Evolutionary conservation across 2,888 invertebrate genomes (phyloP), one percentile per base, ranked within the genome.

Genomic region (Drosophila nr. perissopoda): DNA sequence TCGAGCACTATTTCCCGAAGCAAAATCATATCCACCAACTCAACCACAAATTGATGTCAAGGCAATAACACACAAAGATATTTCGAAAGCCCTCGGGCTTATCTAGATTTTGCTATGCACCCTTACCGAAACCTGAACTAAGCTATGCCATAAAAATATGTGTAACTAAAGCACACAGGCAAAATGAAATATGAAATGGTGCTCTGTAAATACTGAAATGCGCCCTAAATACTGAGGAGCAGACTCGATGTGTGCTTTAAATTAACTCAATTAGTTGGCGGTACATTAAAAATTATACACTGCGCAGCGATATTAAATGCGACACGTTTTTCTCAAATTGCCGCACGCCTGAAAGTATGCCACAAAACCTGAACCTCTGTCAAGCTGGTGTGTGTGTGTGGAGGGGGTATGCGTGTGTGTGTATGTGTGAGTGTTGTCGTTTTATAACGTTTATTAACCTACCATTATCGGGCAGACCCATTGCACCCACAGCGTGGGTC

Each of bases 381-480:
- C 18, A 34, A 48, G 25, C 33, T 45, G 8, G 8, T 54, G 36
- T 42, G 27, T 31, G 6, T 51, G 18, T 33, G 33, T 27, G 36
- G n/a, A n/a, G n/a, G n/a, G 21, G 13, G 38, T 56, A 31, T 36
- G 21, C 48, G 10, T 51, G n/a, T 16, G 31, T 42, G 34, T 4
- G 57, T 59, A 18, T 27, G 21, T 6, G 51, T 66, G 77, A 52
- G 57, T 56, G 34, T 60, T 77, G 85, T 72, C 77, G 75, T 71
- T 75, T 73, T 75, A 84, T 80, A 90, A 80, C 88, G 86, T 88
- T 85, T 87, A 87, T 87, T 90, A 87, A 90, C 81, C 86, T 83
- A 76, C 73, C 80, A 89, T 80, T 89, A 85, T 78, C 75, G 73
- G 61, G 72, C 62, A 59, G 56, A 58, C 59, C 70, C 69, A 75